Percentiles rank a stretch among this genome's conserved stretches.
These are phyloP conservation scores for Eupeodes latifasciatus DNA, from an alignment of 2,888 invertebrate species.

Conservation along the genomic window DNA sequence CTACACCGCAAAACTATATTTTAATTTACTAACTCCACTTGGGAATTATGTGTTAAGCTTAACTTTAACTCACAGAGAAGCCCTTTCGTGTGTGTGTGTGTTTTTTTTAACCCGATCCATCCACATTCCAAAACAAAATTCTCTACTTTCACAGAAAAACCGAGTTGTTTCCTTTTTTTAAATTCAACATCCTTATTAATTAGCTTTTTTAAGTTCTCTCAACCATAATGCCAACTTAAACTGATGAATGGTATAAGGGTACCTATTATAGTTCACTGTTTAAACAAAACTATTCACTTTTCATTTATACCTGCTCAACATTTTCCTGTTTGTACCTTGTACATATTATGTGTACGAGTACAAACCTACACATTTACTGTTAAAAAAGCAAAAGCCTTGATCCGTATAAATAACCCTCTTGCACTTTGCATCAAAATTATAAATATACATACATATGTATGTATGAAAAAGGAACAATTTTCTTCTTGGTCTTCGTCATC, in stretches of 20 bases:
- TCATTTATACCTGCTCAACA: constrained; percentile 31
- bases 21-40: neutral
- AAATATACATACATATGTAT: no score
- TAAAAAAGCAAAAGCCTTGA: constrained; percentile 44
- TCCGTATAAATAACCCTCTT: constrained; percentile 25
- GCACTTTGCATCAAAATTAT: constrained; percentile 20
- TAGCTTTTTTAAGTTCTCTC: constrained; percentile 49
- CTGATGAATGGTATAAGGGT: neutral
- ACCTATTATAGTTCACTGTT: neutral
- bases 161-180: neutral
- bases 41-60: neutral
- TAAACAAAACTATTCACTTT: constrained; percentile 26
- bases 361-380: neutral
- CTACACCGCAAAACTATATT: neutral
- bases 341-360: neutral
- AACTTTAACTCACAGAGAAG: neutral
- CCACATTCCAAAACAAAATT: neutral
- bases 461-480: constrained; percentile 21
- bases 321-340: neutral
- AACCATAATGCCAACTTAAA: constrained; percentile 49
- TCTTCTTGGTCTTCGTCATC: neutral
- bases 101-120: neutral
- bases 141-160: neutral
- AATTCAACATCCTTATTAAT: constrained; percentile 46
- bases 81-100: neutral